Conservation (phyloP, 23 tunicate species). For the Halocynthia roretzi region DNA sequence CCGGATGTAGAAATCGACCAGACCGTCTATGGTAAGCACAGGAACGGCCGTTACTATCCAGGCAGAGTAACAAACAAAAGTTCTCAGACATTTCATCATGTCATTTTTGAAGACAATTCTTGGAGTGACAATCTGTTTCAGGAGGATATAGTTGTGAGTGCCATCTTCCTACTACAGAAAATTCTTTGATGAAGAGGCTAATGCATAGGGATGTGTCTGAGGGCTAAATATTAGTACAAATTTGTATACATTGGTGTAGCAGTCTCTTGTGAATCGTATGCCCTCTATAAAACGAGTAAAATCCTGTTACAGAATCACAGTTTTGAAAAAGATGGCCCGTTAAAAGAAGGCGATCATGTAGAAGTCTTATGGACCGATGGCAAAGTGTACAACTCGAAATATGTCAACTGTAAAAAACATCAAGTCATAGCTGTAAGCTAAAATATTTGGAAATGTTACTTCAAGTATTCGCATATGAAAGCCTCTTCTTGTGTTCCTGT, state of each 20-base stretch:
- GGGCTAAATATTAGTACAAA: too few species aligned
- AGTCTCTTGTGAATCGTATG: not conserved
- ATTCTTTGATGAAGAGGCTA: too few species aligned
- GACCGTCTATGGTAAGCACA: conserved; percentile 45
- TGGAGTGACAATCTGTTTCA: conserved; percentile 77
- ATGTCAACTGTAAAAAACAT: conserved; percentile 40
- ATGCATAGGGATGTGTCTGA: too few species aligned
- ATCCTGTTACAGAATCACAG: conserved; percentile 37
- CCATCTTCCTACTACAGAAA: too few species aligned
- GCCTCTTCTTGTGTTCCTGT: not conserved
- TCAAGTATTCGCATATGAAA: too few species aligned
- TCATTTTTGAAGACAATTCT: conserved; percentile 58
- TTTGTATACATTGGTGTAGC: too few species aligned
- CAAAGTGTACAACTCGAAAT: conserved; percentile 47
- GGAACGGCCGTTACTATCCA: conserved; percentile 49
- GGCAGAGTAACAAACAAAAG: conserved; percentile 27
- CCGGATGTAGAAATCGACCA: conserved; percentile 25
- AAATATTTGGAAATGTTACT: too few species aligned
- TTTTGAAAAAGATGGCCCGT: conserved; percentile 30
- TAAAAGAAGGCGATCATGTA: conserved; percentile 39
- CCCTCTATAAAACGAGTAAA: not conserved
- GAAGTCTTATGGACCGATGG: conserved; percentile 79
- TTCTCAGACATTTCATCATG: conserved; percentile 49
- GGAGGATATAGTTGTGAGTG: conserved; percentile 57
- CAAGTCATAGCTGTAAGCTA: conserved; percentile 36